phyloP scores from a whole-genome alignment of 2,113 vertebrate genomes.

The Odontophorus gujanensis region DNA sequence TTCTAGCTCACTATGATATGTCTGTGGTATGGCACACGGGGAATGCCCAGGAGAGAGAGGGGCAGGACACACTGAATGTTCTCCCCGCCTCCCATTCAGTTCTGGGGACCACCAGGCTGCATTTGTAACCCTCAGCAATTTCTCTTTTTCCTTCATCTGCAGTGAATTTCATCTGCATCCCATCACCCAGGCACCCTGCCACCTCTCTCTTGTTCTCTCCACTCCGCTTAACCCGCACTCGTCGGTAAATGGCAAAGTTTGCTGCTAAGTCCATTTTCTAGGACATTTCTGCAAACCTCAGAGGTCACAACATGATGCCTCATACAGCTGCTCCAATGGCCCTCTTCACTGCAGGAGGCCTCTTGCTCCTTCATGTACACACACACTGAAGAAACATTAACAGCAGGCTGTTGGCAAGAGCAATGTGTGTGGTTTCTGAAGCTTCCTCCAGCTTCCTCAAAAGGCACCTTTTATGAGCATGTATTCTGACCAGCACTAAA shows the following conservation, averaged over 20 bases:
- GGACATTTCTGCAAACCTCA: not conserved
- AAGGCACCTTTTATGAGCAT: not conserved
- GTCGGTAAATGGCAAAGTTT: not conserved
- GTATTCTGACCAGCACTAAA: not conserved
- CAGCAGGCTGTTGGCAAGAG: not conserved
- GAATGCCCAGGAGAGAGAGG: not conserved
- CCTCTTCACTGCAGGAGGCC: not conserved
- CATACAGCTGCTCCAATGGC: not conserved
- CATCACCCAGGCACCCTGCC: not conserved
- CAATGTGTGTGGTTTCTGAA: accelerated
- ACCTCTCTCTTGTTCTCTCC: not conserved
- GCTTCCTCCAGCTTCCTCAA: not conserved
- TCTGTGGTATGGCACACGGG: accelerated
- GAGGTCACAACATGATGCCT: not conserved
- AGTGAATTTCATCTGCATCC: not conserved
- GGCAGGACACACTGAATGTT: not conserved
- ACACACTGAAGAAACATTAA: not conserved
- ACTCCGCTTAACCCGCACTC: not conserved
- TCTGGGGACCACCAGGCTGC: not conserved
- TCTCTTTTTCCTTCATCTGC: not conserved
- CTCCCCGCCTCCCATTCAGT: not conserved
- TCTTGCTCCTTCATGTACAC: not conserved
- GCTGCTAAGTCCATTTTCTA: not conserved
- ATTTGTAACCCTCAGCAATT: not conserved
- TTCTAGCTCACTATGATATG: not conserved